These are phyloP conservation scores for Amphipoea lucens DNA, from an alignment of 2,888 invertebrate genomes.

Conservation along the genomic window DNA sequence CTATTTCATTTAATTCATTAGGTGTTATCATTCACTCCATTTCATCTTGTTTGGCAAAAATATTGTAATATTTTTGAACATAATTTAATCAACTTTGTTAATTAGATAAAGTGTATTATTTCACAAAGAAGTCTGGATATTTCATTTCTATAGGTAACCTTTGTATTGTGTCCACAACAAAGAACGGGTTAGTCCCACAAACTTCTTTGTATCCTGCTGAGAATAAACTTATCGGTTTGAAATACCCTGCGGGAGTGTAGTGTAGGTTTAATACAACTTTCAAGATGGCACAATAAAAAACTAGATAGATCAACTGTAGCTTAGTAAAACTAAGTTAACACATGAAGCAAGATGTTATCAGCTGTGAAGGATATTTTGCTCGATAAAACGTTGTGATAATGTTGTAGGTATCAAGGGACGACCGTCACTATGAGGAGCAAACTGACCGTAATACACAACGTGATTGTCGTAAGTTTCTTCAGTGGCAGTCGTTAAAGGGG, in stretches of 20 bases:
- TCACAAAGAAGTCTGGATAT: conserved; percentile 25
- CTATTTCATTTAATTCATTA: conserved; percentile 65
- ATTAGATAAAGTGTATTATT: conserved; percentile 44
- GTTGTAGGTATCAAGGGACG: conserved; percentile 30
- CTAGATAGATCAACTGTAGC: conserved; percentile 28
- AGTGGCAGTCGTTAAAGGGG: conserved; percentile 65
- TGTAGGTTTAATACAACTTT: conserved; percentile 25
- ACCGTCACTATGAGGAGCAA: conserved; percentile 28
- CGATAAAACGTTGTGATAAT: conserved; percentile 46
- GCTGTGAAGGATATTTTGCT: conserved; percentile 25
- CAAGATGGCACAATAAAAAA: conserved; percentile 32
- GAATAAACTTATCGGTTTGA: conserved; percentile 40
- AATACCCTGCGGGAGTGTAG: conserved; percentile 28
- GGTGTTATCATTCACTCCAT: conserved; percentile 54
- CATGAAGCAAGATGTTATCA: conserved; percentile 33
- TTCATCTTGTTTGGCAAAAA: conserved; percentile 51
- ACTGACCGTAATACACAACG: conserved; percentile 44
- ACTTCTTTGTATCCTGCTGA: conserved; percentile 45
- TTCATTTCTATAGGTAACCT: conserved; percentile 38
- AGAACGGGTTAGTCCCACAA: conserved; percentile 47
- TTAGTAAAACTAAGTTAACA: conserved; percentile 23
- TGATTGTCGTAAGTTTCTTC: conserved; percentile 56
- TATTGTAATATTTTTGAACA: conserved; percentile 23
- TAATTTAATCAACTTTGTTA: conserved; percentile 54
- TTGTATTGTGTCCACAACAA: conserved; percentile 46